These are phyloP conservation scores for Tachystola acroxantha DNA, from an alignment of 2,888 invertebrate genomes.

Conservation along the genomic window DNA sequence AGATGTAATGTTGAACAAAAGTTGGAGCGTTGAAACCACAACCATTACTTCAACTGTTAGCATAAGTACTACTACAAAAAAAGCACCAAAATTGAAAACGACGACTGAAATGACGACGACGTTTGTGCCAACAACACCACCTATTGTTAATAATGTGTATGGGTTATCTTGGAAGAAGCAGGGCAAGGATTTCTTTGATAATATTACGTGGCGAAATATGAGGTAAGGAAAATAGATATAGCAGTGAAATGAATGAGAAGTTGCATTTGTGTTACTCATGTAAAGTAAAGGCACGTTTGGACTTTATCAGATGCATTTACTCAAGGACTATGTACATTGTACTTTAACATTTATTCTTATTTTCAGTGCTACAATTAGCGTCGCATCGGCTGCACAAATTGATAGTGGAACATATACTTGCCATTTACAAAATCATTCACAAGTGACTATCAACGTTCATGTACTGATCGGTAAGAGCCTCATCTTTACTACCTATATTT, in stretches of 20 bases:
- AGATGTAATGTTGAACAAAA: conserved; percentile 71
- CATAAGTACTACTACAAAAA: conserved; percentile 58
- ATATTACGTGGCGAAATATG: conserved; percentile 63
- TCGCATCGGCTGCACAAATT: conserved; percentile 78
- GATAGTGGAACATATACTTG: conserved; percentile 83
- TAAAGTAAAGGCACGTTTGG: too few relatives aligned
- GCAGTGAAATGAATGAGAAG: too few relatives aligned
- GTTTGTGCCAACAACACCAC: conserved; percentile 37
- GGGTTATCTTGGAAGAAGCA: conserved; percentile 71
- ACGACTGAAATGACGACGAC: conserved; percentile 45
- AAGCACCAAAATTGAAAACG: conserved; percentile 35
- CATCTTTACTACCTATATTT: neutral
- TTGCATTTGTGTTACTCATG: neutral
- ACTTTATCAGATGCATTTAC: too few relatives aligned
- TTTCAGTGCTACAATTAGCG: conserved; percentile 66
- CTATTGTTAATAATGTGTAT: conserved; percentile 61
- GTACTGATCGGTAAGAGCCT: conserved; percentile 80
- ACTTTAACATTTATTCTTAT: too few relatives aligned
- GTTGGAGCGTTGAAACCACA: conserved; percentile 73
- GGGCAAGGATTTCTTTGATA: conserved; percentile 59
- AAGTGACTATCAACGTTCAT: conserved; percentile 81
- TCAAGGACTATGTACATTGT: too few relatives aligned
- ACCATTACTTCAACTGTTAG: conserved; percentile 65
- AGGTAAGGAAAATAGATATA: too few relatives aligned
- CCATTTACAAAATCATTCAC: conserved; percentile 80